Conservation (phyloP, 1,140 invertebrate species). For the Hydropsyche tenuis region DNA sequence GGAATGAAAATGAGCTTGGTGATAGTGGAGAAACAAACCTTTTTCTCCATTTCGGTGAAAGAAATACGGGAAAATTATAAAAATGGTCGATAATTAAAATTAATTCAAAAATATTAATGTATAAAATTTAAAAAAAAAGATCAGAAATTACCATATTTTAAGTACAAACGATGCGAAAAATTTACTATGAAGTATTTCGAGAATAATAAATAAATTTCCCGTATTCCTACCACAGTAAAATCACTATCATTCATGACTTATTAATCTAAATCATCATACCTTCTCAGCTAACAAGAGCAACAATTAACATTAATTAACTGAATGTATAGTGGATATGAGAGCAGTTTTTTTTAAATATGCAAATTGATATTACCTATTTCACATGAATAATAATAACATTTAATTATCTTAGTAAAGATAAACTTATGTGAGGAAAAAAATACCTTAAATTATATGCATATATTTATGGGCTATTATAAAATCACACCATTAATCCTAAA, state of each 20-base stretch:
- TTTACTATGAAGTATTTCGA: too few relatives aligned
- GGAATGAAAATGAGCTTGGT: conserved; percentile 50
- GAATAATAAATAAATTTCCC: conserved; percentile 12
- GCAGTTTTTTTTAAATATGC: conserved; percentile 13
- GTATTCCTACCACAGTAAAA: not conserved
- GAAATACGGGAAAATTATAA: conserved; percentile 19
- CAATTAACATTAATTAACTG: conserved; percentile 34
- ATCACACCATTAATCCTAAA: conserved; percentile 47
- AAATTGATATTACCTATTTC: conserved; percentile 20
- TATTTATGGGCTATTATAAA: conserved; percentile 50
- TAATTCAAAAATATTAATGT: not conserved
- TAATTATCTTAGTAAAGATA: conserved; percentile 20
- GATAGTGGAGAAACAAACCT: conserved; percentile 24
- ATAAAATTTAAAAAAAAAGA: not conserved
- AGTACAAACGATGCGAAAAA: not conserved
- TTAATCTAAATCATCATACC: conserved; percentile 28
- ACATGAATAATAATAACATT: conserved; percentile 13
- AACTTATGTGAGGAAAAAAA: conserved; percentile 37
- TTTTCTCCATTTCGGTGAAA: not conserved
- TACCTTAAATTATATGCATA: conserved; percentile 36
- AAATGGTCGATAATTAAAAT: too few relatives aligned
- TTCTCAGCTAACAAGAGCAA: conserved; percentile 34
- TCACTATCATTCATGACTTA: conserved; percentile 34
- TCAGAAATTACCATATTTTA: not conserved
- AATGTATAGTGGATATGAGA: conserved; percentile 32